These are phyloP conservation scores for Prunella strophiata DNA, from an alignment of 2,797 vertebrate species.

Conservation along the genomic window DNA sequence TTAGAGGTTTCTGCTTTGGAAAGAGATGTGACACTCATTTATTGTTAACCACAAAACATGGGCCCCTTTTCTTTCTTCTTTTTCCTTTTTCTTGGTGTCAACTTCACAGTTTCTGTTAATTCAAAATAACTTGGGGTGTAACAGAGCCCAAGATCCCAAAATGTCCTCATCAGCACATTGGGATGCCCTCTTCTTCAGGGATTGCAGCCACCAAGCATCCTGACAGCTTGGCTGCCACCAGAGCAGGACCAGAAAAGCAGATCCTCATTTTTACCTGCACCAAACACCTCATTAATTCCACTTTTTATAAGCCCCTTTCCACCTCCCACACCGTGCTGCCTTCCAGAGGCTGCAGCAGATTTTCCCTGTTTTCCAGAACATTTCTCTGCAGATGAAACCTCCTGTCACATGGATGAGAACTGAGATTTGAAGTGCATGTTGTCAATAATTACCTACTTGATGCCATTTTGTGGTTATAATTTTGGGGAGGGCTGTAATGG, in stretches of 20 bases:
- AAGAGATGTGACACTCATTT: not conserved
- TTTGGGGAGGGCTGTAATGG: not conserved
- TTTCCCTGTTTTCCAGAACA: not conserved
- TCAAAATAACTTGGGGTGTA: not conserved
- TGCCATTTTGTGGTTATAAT: not conserved
- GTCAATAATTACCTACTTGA: not conserved
- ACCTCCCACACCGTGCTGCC: not conserved
- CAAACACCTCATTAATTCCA: not conserved
- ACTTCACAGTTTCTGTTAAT: not conserved
- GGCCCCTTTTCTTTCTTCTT: not conserved
- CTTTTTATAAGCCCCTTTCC: not conserved
- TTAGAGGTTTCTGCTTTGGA: constrained; percentile 5
- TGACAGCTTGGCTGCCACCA: not conserved
- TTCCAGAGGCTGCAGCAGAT: not conserved
- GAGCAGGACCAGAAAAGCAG: not conserved
- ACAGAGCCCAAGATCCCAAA: not conserved
- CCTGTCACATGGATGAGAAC: not conserved
- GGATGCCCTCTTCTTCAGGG: not conserved
- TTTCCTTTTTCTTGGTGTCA: not conserved
- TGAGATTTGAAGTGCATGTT: not conserved
- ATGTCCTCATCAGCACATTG: not conserved
- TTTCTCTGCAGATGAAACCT: not conserved
- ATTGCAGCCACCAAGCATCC: not conserved
- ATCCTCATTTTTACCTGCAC: not conserved
- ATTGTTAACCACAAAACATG: not conserved